Conservation (phyloP, 2,113 vertebrate genomes). For the Lampris incognitus region DNA sequence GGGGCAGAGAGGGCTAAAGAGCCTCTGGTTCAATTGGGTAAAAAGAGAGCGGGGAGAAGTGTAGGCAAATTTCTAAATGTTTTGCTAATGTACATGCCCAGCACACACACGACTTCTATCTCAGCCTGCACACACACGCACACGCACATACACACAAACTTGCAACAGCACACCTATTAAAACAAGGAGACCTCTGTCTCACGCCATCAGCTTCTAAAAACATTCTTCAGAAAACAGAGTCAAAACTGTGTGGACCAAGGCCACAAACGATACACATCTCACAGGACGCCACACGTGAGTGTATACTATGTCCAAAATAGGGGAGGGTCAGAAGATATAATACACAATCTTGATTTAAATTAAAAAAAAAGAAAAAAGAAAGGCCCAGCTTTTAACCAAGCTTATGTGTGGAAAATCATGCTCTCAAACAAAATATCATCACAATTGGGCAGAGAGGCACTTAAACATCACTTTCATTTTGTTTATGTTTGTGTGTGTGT, state of each 20-base stretch:
- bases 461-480: constrained; percentile 58
- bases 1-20: constrained; percentile 31
- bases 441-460: constrained; percentile 71
- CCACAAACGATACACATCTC: neutral
- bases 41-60: constrained; percentile 7
- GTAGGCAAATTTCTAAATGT: constrained; percentile 42
- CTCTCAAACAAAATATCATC: constrained; percentile 49
- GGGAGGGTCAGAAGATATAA: constrained; percentile 24
- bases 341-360: constrained; percentile 52
- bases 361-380: constrained; percentile 40
- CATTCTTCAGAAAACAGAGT: constrained; percentile 7
- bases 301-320: neutral
- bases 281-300: constrained; percentile 3
- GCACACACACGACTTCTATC: constrained; percentile 15
- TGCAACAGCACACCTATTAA: too few relatives aligned
- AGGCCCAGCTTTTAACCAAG: constrained; percentile 57
- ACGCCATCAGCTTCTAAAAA: constrained; percentile 14
- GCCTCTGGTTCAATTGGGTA: constrained; percentile 55
- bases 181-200: constrained; percentile 26
- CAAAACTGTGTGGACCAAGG: neutral
- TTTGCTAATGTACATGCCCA: constrained; percentile 72
- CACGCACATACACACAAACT: constrained; percentile 28
- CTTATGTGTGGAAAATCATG: constrained; percentile 44
- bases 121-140: constrained; percentile 8
- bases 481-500: constrained; percentile 43